Percentiles rank a stretch among this genome's conserved stretches.
phyloP scores from a whole-genome alignment of 2,797 vertebrate species.

The Valencia hispanica region DNA sequence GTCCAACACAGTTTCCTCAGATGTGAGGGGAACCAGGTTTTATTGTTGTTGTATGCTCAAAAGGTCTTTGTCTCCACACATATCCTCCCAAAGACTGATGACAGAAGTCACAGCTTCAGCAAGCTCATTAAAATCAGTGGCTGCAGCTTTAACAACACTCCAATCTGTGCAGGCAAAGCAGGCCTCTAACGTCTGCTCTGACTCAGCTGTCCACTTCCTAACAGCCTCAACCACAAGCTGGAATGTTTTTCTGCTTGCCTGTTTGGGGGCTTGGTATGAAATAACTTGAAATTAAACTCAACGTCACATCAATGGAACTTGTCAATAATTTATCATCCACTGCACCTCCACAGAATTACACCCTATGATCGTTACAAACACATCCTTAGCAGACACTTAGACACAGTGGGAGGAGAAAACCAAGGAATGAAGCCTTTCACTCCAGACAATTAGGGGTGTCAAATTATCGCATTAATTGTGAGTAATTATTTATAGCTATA shows the following conservation, averaged over 20 bases:
- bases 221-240: no score
- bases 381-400: slow-evolving; percentile 5
- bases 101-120: not conserved
- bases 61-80: not conserved
- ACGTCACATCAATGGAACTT: slow-evolving; percentile 36
- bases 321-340: slow-evolving; percentile 24
- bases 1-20: no score
- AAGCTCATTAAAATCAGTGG: not conserved
- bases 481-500: no score
- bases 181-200: not conserved
- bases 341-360: slow-evolving; percentile 8
- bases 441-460: no score
- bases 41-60: not conserved
- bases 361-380: slow-evolving; percentile 1
- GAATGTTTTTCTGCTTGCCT: no score
- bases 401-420: slow-evolving; percentile 15
- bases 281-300: slow-evolving; percentile 29
- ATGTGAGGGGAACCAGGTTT: not conserved
- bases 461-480: no score
- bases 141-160: not conserved
- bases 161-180: not conserved
- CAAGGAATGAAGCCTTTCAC: not conserved
- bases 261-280: slow-evolving; percentile 31
- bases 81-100: not conserved
- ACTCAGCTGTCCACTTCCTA: no score